Percentiles rank a stretch among this genome's conserved stretches.
Evolutionary conservation across 2,888 invertebrate genomes (phyloP).

Genomic region (Tillus elongatus): DNA sequence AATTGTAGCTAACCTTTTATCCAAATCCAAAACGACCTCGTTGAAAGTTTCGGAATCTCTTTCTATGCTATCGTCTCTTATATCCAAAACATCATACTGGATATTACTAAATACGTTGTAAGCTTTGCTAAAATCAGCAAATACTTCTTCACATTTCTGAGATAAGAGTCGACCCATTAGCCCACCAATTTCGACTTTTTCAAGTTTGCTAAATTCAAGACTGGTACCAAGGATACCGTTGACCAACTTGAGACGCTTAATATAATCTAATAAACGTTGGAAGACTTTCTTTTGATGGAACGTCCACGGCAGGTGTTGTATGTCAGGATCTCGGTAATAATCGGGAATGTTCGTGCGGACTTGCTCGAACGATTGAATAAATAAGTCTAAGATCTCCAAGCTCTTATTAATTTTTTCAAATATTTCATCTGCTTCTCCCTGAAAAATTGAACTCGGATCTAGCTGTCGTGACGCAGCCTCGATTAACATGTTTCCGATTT

Average conservation of each 20-base stretch:
- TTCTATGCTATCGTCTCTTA: slow-evolving; percentile 57
- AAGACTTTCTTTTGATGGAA: slow-evolving; percentile 68
- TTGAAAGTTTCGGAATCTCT: slow-evolving; percentile 56
- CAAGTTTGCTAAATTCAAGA: slow-evolving; percentile 75
- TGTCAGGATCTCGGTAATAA: slow-evolving; percentile 37
- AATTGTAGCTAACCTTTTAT: slow-evolving; percentile 68
- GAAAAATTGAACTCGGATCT: slow-evolving; percentile 74
- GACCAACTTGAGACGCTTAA: slow-evolving; percentile 54
- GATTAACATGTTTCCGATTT: slow-evolving; percentile 75
- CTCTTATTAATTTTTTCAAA: slow-evolving; percentile 29
- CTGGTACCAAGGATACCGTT: slow-evolving; percentile 65
- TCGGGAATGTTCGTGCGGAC: slow-evolving; percentile 41
- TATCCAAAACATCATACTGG: slow-evolving; percentile 66
- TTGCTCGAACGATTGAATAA: slow-evolving; percentile 41
- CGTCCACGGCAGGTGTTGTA: slow-evolving; percentile 60
- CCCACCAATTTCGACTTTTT: slow-evolving; percentile 53
- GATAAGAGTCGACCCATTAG: slow-evolving; percentile 36
- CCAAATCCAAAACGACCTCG: slow-evolving; percentile 57
- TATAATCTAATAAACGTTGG: slow-evolving; percentile 54
- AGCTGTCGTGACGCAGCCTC: slow-evolving; percentile 61
- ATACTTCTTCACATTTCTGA: slow-evolving; percentile 32
- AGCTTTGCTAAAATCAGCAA: slow-evolving; percentile 36
- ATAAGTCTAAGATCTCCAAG: slow-evolving; percentile 30
- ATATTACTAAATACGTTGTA: slow-evolving; percentile 46
- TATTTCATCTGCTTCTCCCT: slow-evolving; percentile 57